Conservation (phyloP, 1,140 invertebrate genomes). For the Bradysia coprophila region DNA sequence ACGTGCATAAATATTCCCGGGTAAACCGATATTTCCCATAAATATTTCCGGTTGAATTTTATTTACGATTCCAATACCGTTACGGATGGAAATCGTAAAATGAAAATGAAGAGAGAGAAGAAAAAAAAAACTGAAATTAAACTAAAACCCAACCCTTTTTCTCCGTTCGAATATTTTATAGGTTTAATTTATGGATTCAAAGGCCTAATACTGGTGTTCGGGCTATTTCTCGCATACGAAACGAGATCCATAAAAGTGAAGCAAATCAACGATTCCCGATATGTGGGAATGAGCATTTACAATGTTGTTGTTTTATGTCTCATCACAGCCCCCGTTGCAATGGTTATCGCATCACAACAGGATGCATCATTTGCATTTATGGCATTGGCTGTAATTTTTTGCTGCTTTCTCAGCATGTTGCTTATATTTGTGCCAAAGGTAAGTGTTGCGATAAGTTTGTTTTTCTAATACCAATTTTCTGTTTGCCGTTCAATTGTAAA, state of each 20-base stretch:
- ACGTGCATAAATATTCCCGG: no score
- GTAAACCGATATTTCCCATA: no score
- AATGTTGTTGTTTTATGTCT: constrained; percentile 96
- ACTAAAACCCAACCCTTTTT: no score
- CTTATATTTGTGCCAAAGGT: constrained; percentile 94
- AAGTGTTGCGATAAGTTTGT: constrained; percentile 15
- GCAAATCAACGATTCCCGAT: constrained; percentile 87
- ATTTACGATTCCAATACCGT: no score
- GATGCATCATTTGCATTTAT: constrained; percentile 96
- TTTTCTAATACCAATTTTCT: no score
- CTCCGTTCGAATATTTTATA: no score
- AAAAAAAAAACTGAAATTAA: no score
- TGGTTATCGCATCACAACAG: constrained; percentile 92
- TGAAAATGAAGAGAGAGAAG: no score
- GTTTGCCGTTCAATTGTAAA: no score
- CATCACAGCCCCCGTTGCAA: constrained; percentile 90
- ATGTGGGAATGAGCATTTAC: constrained; percentile 98
- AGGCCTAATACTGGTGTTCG: constrained; percentile 88
- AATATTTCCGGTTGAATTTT: no score
- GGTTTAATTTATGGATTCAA: constrained; percentile 93
- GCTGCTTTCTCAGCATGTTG: constrained; percentile 93
- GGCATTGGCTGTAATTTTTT: constrained; percentile 85
- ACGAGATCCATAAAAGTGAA: constrained; percentile 90
- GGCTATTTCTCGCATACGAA: constrained; percentile 93
- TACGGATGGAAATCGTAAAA: no score